Percentiles rank a stretch among this genome's conserved stretches.
Conservation (phyloP, 2,113 vertebrate genomes). For the Neolamprologus kungweensis region DNA sequence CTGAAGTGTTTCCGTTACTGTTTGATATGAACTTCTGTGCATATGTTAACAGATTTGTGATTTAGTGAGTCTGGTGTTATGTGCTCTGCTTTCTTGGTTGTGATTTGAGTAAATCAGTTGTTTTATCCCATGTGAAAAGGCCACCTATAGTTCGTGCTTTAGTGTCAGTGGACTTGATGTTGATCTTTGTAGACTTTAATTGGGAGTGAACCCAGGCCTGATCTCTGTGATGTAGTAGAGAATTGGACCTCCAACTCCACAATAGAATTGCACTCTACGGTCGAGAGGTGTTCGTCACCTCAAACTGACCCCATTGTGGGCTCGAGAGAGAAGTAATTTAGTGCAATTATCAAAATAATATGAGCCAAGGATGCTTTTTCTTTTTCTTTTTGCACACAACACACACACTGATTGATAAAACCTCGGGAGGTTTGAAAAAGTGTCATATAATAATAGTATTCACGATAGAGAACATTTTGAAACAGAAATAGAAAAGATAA, state of each 20-base stretch:
- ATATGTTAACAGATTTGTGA: fast-evolving
- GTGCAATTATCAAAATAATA: neutral
- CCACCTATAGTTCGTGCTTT: neutral
- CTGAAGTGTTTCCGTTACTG: neutral
- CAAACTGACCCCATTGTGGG: neutral
- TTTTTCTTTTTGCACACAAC: neutral
- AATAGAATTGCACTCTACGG: neutral
- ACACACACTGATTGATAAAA: neutral
- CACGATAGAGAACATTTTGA: neutral
- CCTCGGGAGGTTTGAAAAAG: neutral
- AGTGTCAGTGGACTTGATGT: neutral
- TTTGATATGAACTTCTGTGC: neutral
- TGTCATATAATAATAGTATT: neutral
- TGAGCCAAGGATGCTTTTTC: neutral
- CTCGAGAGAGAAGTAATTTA: neutral
- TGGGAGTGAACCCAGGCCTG: neutral
- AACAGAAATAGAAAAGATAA: neutral
- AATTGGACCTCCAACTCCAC: neutral
- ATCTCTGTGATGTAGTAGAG: neutral
- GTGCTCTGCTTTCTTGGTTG: neutral
- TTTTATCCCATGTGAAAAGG: neutral
- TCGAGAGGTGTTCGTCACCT: neutral
- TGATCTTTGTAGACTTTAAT: neutral
- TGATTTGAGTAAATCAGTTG: neutral
- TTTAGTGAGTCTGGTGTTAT: fast-evolving